Conservation (phyloP, 2,888 invertebrate genomes). For the Synanthedon andrenaeformis region DNA sequence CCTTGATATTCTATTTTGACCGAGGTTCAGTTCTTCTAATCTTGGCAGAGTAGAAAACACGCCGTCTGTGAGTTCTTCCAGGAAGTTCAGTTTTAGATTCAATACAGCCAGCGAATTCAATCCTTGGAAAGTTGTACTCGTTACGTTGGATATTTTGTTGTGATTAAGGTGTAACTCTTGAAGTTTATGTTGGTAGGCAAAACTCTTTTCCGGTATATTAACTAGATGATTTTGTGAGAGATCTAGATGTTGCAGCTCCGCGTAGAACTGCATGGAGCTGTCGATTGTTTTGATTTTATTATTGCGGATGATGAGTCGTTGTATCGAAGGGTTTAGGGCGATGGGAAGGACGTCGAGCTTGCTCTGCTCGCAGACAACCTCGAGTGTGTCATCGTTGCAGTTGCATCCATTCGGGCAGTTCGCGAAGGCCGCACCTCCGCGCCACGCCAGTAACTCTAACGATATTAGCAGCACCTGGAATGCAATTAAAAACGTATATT, state of each 20-base stretch:
- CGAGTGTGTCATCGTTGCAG: slow-evolving; percentile 90
- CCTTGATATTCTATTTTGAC: slow-evolving; percentile 85
- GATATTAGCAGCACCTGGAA: slow-evolving; percentile 57
- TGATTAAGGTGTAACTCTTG: slow-evolving; percentile 86
- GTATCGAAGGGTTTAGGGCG: slow-evolving; percentile 90
- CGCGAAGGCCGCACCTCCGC: slow-evolving; percentile 71
- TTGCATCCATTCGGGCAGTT: slow-evolving; percentile 89
- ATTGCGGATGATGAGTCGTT: slow-evolving; percentile 84
- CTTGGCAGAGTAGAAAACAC: slow-evolving; percentile 80
- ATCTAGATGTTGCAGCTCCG: slow-evolving; percentile 86
- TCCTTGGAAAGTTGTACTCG: slow-evolving; percentile 84
- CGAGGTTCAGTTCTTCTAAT: slow-evolving; percentile 87
- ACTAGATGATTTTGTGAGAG: slow-evolving; percentile 87
- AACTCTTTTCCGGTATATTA: slow-evolving; percentile 83
- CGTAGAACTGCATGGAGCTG: slow-evolving; percentile 90
- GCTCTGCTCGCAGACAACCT: slow-evolving; percentile 87
- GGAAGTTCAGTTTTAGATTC: slow-evolving; percentile 83
- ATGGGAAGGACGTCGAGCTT: slow-evolving; percentile 91
- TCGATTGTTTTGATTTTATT: slow-evolving; percentile 91
- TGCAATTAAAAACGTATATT: slow-evolving; percentile 9
- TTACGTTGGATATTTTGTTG: slow-evolving; percentile 85
- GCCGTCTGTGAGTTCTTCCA: slow-evolving; percentile 81
- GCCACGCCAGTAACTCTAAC: slow-evolving; percentile 44
- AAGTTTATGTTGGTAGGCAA: slow-evolving; percentile 83
- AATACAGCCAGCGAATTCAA: slow-evolving; percentile 82